Base-by-base conservation (phyloP, 2,888 invertebrate species). In the Lasioglossum villosulum region DNA sequence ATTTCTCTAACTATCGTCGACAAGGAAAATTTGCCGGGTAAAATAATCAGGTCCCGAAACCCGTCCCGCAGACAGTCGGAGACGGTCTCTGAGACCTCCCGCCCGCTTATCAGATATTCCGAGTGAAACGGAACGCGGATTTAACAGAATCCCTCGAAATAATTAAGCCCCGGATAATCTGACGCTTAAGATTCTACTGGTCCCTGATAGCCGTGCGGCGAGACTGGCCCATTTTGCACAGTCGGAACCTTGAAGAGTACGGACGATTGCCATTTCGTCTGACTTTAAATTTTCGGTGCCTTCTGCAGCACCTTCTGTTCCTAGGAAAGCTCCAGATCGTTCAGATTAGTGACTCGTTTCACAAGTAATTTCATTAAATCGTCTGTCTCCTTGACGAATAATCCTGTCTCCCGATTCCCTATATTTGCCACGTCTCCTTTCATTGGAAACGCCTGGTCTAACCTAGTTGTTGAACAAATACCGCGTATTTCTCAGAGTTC, bases 81-180 rank as follows among this genome's bases (percentile, higher is more conserved):
- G 63, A 42, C 37, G 59, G 66, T 84, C 78, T 75, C n/a, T 1
- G n/a, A 77, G 79, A 52, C 72, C 63, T 63, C 56, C 42, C 39
- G 66, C 45, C 34, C 23, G 78, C 77, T 86, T 77, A 84, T 87
- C 83, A 75, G 84, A 84, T 79, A 77, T 86, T 82, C 83, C 76
- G 30, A 86, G 76, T 68, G 77, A 81, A 81, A 66, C 80, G 80
- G 73, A 73, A 78, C 81, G 75, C 48, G 86, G 86, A 85, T 87
- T 66, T 82, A 87, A 79, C 78, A 77, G 68, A 84, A 85, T 86
- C 83, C 80, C 79, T 79, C 73, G 79, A 86, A 79, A 88, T 88
- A 88, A 88, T 86, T 83, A 86, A 83, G 83, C 86, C 39, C 23
- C 34, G 73, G 84, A 86, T 88, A 87, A 86, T 86, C 86, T 66